Evolutionary conservation across 2,888 invertebrate species (phyloP), one percentile per base, ranked within the genome.

Genomic region (Neuroscelio doddi): DNA sequence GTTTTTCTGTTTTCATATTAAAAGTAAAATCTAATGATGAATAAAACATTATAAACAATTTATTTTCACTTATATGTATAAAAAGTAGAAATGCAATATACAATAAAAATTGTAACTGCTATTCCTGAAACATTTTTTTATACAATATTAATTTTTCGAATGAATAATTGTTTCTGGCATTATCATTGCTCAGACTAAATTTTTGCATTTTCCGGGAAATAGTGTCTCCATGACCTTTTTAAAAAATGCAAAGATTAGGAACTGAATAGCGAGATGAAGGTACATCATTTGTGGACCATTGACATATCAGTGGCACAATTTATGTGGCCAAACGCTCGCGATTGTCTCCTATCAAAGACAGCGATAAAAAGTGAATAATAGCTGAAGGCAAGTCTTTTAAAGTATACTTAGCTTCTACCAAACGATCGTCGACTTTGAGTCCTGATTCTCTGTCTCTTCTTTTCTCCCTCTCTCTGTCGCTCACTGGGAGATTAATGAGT

Each of bases 401-500:
- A 46, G 50, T 50, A 27, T 26, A 50, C 62, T 62, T 41, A 53
- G 45, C 45, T 56, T 39, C 29, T 38, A 50, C 17, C 55, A 55
- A 56, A 55, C 55, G 55, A 49, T 62, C 55, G 55, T 50, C 53
- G 53, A 55, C 61, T 55, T 62, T 50, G 50, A 62, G 38, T 55
- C 45, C 41, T 24, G 45, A 46, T 56, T 55, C 51, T 62, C 55
- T 51, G 26, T 62, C 42, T 57, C 52, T 27, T 44, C 26, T 27
- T 29, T 14, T 49, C 36, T 38, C 21, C 45, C 44, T 26, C 56
- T 56, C 62, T 56, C 46, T 52, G 63, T 63, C 62, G 50, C 55
- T 55, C 29, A 12, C 55, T 45, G 24, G 12, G 62, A 62, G 62
- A 62, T 62, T 62, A 62, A 62, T 62, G 62, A 62, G 55, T 49